These are phyloP conservation scores for Pectinophora gossypiella DNA, from an alignment of 1,140 invertebrate genomes.

Conservation along the genomic window DNA sequence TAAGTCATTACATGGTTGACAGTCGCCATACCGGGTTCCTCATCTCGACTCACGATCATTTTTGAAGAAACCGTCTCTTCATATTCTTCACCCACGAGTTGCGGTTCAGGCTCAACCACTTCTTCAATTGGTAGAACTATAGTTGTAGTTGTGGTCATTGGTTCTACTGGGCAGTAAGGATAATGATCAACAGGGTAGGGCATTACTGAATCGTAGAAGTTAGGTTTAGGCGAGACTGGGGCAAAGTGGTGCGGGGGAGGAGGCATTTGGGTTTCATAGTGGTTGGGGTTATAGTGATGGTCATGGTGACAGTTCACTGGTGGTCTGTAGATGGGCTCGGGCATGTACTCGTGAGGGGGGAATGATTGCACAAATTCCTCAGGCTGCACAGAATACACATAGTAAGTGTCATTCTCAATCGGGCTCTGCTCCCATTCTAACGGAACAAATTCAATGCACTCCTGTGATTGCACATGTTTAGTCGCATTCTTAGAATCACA, in stretches of 20 bases:
- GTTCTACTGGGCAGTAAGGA: conserved; percentile 44
- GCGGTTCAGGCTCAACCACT: conserved; percentile 34
- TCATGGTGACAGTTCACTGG: not conserved
- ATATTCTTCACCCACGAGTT: conserved; percentile 53
- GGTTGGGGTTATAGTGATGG: conserved; percentile 14
- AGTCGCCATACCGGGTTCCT: conserved; percentile 45
- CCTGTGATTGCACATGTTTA: not conserved
- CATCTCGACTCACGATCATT: conserved; percentile 42
- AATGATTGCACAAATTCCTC: conserved; percentile 19
- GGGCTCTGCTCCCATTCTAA: conserved; percentile 3
- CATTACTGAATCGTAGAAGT: conserved; percentile 43
- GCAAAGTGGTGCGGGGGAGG: conserved; percentile 19
- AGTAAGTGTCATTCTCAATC: conserved; percentile 16
- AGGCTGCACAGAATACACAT: conserved; percentile 16
- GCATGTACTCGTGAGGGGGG: not conserved
- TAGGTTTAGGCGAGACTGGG: conserved; percentile 36
- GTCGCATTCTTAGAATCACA: conserved; percentile 35
- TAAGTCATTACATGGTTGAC: conserved; percentile 63
- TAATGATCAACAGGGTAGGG: conserved; percentile 7
- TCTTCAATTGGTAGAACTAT: conserved; percentile 31
- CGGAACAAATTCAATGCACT: conserved; percentile 14
- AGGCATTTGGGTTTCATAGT: conserved; percentile 43
- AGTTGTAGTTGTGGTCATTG: conserved; percentile 21
- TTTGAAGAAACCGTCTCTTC: conserved; percentile 60
- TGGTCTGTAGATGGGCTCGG: not conserved